Percentiles rank a stretch among this genome's conserved stretches.
phyloP scores from a whole-genome alignment of 1,140 invertebrate species.

The Yoshiicerus persimilis region DNA sequence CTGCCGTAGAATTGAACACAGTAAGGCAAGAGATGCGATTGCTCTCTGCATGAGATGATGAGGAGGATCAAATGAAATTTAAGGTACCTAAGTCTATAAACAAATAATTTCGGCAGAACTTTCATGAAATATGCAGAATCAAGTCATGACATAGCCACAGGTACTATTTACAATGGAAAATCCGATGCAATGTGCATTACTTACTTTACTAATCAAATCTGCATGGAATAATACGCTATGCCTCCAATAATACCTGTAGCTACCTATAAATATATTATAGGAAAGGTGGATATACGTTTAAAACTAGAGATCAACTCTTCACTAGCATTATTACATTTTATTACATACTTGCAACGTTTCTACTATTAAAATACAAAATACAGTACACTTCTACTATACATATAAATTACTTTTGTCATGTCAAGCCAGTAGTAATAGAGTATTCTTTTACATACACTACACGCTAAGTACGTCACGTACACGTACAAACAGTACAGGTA shows the following conservation, averaged over 20 bases:
- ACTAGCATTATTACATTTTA: background rate
- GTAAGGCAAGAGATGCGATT: background rate
- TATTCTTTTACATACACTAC: background rate
- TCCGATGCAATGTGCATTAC: background rate
- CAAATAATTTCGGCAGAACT: background rate
- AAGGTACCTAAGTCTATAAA: background rate
- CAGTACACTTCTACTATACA: background rate
- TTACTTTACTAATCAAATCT: slow-evolving; percentile 1
- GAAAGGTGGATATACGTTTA: background rate
- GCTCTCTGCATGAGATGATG: background rate
- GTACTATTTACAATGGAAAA: background rate
- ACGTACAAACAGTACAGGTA: background rate
- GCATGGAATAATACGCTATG: background rate
- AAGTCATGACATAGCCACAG: background rate
- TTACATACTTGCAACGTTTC: background rate
- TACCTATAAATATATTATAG: background rate
- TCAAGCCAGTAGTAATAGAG: too few relatives aligned
- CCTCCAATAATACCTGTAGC: background rate
- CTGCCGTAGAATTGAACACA: background rate
- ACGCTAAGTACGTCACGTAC: background rate
- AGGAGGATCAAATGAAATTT: background rate
- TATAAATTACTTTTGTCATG: too few relatives aligned
- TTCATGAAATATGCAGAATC: background rate
- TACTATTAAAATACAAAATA: background rate
- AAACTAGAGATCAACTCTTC: background rate